Base-by-base conservation (phyloP, 2,113 vertebrate species). In the Anguilla rostrata region DNA sequence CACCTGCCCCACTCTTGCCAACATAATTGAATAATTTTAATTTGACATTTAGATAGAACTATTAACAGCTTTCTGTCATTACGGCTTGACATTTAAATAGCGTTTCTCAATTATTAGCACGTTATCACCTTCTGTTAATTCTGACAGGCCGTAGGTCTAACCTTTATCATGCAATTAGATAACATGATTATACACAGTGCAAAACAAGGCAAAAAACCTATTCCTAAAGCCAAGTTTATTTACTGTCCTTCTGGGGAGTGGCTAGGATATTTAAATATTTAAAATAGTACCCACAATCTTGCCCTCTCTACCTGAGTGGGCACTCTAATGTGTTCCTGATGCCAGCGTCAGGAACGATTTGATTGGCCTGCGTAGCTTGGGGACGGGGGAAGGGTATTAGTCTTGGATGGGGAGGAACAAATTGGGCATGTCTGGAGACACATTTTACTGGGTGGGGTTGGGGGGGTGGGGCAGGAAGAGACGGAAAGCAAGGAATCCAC, bases 11-110 rank as follows among this genome's bases (percentile, higher is more conserved):
- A 88, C 90, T 89, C 90, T 87, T 80, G 87, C 88, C 79, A 78
- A 87, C 89, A 89, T 94, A 95, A 95, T 95, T 94, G 92, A 95
- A 95, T 95, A 89, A 95, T 95, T 95, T 92, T 91, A 94, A 92
- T 94, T 89, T 95, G 94, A 94, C 94, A 96, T 96, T 96, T 96
- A 93, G 92, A 94, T 88, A 88, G 85, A 92, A 93, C 92, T 92
- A 93, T 94, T 94, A 93, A 92, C 92, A 90, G 86, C 81, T 91
- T 91, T 89, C 91, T 85, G 90, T 93, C 92, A 94, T 95, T 93
- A 92, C 87, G 87, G 88, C 49, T 34, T 95, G 95, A 94, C 95
- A 95, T 96, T 96, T 95, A 92, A 95, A 95, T 93, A 91, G 92
- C 89, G 91, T 92, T 94, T 92, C 91, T 83, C 93, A 94, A 94